Evolutionary conservation across 2,888 invertebrate species (phyloP).

Genomic region (Meteorus cinctellus): DNA sequence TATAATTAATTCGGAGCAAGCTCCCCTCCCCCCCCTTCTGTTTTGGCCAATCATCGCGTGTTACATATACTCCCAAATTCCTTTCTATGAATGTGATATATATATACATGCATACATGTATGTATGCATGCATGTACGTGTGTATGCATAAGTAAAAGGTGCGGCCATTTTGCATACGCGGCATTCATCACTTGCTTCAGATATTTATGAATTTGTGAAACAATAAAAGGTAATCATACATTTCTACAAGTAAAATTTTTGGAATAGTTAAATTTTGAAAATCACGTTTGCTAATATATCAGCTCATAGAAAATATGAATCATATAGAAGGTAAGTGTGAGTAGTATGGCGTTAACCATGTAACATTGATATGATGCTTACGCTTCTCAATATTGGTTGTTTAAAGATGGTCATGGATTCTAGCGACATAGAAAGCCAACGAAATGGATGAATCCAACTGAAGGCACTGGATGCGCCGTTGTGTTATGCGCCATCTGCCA

Average conservation of each 20-base stretch:
- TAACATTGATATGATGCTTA: background rate
- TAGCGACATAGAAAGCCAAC: constrained; percentile 51
- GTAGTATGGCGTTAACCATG: background rate
- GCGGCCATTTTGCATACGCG: constrained; percentile 19
- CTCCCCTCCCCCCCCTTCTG: too few relatives aligned
- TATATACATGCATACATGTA: background rate
- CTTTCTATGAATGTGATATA: background rate
- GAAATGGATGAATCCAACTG: constrained; percentile 54
- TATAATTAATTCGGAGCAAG: too few relatives aligned
- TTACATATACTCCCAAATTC: too few relatives aligned
- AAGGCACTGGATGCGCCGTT: constrained; percentile 45
- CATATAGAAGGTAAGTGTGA: background rate
- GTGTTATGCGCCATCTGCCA: constrained; percentile 57
- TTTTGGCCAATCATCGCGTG: too few relatives aligned
- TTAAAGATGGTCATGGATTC: constrained; percentile 53
- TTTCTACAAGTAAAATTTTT: background rate
- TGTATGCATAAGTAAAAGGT: background rate
- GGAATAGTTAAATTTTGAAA: background rate
- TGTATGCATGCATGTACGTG: background rate
- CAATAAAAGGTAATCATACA: background rate
- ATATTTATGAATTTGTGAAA: background rate
- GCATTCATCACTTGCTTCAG: constrained; percentile 2
- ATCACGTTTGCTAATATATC: background rate
- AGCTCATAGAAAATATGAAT: background rate
- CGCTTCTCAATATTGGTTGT: constrained; percentile 40